Evolutionary conservation across 2,797 vertebrate genomes (phyloP).

Genomic region (Sebastolobus altivelis): DNA sequence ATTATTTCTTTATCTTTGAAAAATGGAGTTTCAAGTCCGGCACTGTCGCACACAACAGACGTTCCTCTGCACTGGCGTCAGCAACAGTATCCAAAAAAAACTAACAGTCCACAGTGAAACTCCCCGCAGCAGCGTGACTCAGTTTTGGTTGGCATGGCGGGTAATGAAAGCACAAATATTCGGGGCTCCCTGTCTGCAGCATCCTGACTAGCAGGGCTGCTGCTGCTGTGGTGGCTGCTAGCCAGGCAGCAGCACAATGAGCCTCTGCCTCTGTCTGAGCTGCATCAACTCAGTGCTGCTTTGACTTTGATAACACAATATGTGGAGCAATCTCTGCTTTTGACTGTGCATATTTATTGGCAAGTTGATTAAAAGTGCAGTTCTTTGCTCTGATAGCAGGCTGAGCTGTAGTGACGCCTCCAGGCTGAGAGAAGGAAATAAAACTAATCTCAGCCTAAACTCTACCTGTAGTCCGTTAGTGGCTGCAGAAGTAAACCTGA

Average conservation of each 20-base stretch:
- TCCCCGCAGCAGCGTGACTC: conserved; percentile 56
- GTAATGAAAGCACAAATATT: conserved; percentile 52
- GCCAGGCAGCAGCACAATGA: conserved; percentile 44
- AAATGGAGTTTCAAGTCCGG: conserved; percentile 21
- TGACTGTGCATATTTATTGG: background rate
- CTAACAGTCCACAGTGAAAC: conserved; percentile 50
- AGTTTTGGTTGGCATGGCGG: conserved; percentile 66
- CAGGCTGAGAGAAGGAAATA: background rate
- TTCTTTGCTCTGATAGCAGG: background rate
- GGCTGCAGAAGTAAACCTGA: background rate
- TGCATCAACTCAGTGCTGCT: conserved; percentile 8
- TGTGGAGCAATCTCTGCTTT: background rate
- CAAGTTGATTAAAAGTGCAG: conserved; percentile 4
- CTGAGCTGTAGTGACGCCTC: background rate
- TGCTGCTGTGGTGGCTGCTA: conserved; percentile 22
- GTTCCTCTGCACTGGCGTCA: conserved; percentile 36
- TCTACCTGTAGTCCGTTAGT: background rate
- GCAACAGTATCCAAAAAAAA: conserved; percentile 64
- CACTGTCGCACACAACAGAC: conserved; percentile 19
- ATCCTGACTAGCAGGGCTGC: conserved; percentile 38
- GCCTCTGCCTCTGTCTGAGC: conserved; percentile 21
- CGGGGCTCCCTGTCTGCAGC: conserved; percentile 31
- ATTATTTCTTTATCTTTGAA: conserved; percentile 47
- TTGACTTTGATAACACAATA: conserved; percentile 29
- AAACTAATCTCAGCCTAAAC: background rate